These are phyloP conservation scores for Ibidorhyncha struthersii DNA, from an alignment of 2,113 vertebrate species.

Conservation along the genomic window DNA sequence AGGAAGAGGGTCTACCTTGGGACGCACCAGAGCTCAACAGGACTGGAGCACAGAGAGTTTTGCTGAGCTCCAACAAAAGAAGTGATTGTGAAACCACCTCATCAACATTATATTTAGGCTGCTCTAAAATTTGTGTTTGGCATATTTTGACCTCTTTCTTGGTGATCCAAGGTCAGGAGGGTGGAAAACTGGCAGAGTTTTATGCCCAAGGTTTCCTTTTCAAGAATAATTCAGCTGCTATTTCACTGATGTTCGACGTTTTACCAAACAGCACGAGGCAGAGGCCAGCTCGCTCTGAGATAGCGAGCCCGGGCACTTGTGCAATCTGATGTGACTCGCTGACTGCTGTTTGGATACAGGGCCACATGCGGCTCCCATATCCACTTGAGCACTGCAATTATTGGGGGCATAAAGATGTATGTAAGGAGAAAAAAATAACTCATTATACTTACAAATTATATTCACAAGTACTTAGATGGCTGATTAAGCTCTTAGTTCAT, in stretches of 20 bases:
- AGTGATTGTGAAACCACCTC: background rate
- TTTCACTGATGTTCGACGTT: accelerated
- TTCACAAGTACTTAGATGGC: background rate
- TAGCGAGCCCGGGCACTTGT: background rate
- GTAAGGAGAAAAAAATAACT: background rate
- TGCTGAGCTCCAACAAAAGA: background rate
- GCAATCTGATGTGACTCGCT: background rate
- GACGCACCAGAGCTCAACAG: background rate
- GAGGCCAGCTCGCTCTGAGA: background rate
- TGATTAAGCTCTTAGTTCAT: constrained; percentile 29
- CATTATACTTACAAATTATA: constrained; percentile 33
- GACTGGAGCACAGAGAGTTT: background rate
- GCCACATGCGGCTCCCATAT: background rate
- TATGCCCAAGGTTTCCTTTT: background rate
- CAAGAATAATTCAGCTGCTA: background rate
- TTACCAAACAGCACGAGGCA: background rate
- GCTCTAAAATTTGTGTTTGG: background rate
- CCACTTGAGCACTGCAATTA: background rate
- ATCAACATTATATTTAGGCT: background rate
- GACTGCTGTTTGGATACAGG: background rate
- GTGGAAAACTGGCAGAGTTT: background rate
- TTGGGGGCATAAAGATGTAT: background rate
- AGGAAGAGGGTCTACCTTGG: background rate
- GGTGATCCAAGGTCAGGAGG: background rate
- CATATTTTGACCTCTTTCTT: background rate